Evolutionary conservation across 2,113 vertebrate species (phyloP).

Genomic region (Prionailurus bengalensis): DNA sequence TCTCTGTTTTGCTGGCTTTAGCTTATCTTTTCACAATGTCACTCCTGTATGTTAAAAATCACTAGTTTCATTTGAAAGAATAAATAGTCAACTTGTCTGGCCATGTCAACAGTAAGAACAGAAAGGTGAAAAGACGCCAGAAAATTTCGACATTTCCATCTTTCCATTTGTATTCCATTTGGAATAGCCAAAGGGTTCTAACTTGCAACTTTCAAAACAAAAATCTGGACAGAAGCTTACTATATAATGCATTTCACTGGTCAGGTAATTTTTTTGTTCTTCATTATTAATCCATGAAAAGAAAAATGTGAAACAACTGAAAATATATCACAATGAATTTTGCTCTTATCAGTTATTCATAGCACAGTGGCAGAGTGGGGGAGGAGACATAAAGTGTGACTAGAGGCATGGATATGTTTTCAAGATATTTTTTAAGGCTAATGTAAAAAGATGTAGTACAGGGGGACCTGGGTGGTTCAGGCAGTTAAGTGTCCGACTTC

Average conservation of each 20-base stretch:
- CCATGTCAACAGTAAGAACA: background rate
- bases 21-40: background rate
- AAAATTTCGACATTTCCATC: conserved; percentile 4
- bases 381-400: background rate
- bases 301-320: conserved; percentile 49
- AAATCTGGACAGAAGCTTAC: conserved; percentile 48
- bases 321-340: conserved; percentile 58
- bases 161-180: background rate
- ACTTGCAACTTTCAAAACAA: conserved; percentile 42
- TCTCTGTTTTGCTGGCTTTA: background rate
- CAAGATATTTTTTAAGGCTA: background rate
- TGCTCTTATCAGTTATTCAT: conserved; percentile 36
- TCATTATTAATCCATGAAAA: conserved; percentile 58
- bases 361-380: background rate
- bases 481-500: no score
- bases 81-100: background rate
- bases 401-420: background rate
- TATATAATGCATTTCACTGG: conserved; percentile 45
- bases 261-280: conserved; percentile 37
- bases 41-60: background rate
- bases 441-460: background rate
- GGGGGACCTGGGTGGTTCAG: no score
- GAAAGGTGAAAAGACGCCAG: background rate
- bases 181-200: conserved; percentile 29
- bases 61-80: background rate